Evolutionary conservation across 92 coral and sea anemone genomes (phyloP).

Genomic region (Parazoanthus atlanticus): DNA sequence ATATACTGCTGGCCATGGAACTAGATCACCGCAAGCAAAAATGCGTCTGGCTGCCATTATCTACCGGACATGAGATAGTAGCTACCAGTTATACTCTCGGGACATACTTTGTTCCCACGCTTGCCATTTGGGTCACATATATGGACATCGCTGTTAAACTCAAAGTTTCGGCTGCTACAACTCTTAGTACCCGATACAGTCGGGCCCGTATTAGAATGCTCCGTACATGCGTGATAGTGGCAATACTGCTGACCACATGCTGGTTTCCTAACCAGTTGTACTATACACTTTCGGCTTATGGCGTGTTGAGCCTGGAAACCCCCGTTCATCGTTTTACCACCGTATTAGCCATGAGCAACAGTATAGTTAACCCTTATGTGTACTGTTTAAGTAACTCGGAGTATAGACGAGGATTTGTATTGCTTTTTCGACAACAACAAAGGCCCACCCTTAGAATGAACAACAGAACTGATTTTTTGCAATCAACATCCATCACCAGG

Average conservation of each 20-base stretch:
- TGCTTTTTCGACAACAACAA: neutral
- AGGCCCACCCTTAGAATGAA: too few species aligned
- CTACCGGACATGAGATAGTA: neutral
- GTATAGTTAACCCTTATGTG: conserved; percentile 73
- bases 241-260: conserved; percentile 66
- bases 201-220: conserved; percentile 46
- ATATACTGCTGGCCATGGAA: conserved; percentile 14
- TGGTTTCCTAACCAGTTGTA: conserved; percentile 90
- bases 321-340: conserved; percentile 64
- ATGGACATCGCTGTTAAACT: conserved; percentile 12
- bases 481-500: neutral
- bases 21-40: neutral
- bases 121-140: conserved; percentile 24
- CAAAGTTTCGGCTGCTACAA: neutral
- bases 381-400: conserved; percentile 70
- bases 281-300: conserved; percentile 59
- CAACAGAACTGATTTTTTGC: neutral
- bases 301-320: conserved; percentile 47
- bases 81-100: neutral
- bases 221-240: conserved; percentile 70
- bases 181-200: conserved; percentile 17
- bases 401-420: conserved; percentile 62
- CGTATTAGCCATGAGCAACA: conserved; percentile 72
- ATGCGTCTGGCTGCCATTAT: neutral
- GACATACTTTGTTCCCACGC: conserved; percentile 20